Base-by-base conservation (phyloP, 1,140 invertebrate species). In the Drosophila asahinai region DNA sequence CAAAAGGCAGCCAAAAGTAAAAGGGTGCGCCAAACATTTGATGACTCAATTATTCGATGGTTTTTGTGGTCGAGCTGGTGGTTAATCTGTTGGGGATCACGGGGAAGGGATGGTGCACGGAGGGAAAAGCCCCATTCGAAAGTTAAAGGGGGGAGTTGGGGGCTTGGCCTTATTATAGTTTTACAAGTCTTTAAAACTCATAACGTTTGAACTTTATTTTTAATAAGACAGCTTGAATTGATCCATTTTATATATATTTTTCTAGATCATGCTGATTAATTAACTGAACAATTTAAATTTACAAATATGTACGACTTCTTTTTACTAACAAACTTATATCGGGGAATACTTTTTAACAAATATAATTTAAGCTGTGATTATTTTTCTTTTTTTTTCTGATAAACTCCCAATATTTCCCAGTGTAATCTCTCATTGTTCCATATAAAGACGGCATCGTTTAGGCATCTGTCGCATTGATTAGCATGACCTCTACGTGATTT, bases 21-120 rank as follows among this genome's bases (percentile, higher is more conserved):
- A 83, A 77, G 66, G 58, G 65, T 75, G 73, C 64, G 74, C 70
- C 84, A 67, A 74, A 84, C 86, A 83, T 84, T 89, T 84, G 87
- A 90, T 89, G 86, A 90, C 84, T 90, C 87, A 89, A 89, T 89
- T 89, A 89, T 89, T 89, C 74, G 74, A 79, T 75, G 86, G 81
- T 76, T 89, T 89, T 81, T 89, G 84, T 59, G 84, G 77, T 63
- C 36, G 54, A 38, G 57, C 68, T 57, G 67, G 48, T 47, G 81
- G 67, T 77, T 80, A 58, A 58, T 42, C 27, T 64, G 25, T 36
- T n/a, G n/a, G n/a, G 33, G 33, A 36, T 52, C 5, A 33, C 12
- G 60, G 58, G 27, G 22, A 15, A 36, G 14, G 15, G 7, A 27
- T n/a, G 25, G 30, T 40, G 52, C 61, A 52, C 61, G 8, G 19